Conservation (phyloP, 2,888 invertebrate species). For the Rhorus exstirpatorius region DNA sequence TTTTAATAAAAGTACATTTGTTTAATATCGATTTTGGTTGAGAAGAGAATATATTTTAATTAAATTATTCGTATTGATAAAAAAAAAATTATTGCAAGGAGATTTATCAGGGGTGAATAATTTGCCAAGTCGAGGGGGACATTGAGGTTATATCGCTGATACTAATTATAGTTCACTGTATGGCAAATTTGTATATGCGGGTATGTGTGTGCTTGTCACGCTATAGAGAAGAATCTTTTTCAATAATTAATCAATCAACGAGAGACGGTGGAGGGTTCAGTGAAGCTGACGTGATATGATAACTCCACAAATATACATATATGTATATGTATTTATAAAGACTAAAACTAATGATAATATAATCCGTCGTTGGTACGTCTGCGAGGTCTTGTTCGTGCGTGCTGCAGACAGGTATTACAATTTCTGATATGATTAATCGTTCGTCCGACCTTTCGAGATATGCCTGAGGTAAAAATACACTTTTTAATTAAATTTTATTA, state of each 20-base stretch:
- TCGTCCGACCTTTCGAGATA: slow-evolving; percentile 28
- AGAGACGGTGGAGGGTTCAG: slow-evolving; percentile 16
- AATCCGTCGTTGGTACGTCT: slow-evolving; percentile 6
- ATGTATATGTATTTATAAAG: slow-evolving; percentile 1
- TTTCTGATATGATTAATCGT: slow-evolving; percentile 38
- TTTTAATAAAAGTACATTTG: too few species aligned
- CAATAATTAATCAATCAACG: slow-evolving; percentile 59
- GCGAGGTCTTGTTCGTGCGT: not conserved
- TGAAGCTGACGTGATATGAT: slow-evolving; percentile 16
- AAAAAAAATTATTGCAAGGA: too few species aligned
- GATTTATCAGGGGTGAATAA: too few species aligned
- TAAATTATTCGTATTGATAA: too few species aligned
- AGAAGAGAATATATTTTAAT: too few species aligned
- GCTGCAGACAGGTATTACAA: slow-evolving; percentile 32
- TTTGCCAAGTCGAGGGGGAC: slow-evolving; percentile 1
- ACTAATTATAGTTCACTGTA: slow-evolving; percentile 22
- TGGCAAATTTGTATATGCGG: not conserved
- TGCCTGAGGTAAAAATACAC: slow-evolving; percentile 5
- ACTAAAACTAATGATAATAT: slow-evolving; percentile 43
- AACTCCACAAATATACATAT: too few species aligned
- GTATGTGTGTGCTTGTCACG: slow-evolving; percentile 6
- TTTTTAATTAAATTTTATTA: slow-evolving; percentile 28
- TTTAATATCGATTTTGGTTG: too few species aligned
- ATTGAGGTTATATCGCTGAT: slow-evolving; percentile 36
- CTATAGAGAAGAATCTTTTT: not conserved